Evolutionary conservation across 2,113 vertebrate species (phyloP), one percentile per base, ranked within the genome.

Genomic region (Candoia aspera): DNA sequence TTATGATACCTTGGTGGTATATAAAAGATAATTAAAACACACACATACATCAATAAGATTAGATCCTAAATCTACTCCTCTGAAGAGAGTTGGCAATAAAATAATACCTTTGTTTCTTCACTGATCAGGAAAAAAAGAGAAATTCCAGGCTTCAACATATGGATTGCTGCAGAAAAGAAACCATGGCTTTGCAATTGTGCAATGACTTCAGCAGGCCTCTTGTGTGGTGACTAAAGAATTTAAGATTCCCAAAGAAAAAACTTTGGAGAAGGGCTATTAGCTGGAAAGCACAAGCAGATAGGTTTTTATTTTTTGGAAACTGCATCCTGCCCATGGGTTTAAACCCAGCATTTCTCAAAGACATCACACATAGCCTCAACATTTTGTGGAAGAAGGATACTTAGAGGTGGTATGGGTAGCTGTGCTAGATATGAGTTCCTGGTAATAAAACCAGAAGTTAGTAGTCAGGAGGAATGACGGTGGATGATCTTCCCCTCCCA

Each of bases 271-370:
- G n/a, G 19, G 42, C 58, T n/a, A 37, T 87, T 57, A n/a, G 91
- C 83, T 68, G 54, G 60, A 59, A 33, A 59, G 73, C 12, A 59
- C 1, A 0, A 4, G n/a, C 26, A 42, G 21, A 42, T 10, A 59
- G 3, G 68, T 37, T 79, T 79, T 79, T 37, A 37, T 6, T 37
- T 79, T 79, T 79, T 21, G 68, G 33, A 37, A 79, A 79, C 37
- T 79, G 15, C n/a, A 79, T 42, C 9, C 53, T 26, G 17, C 4
- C 8, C 37, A 58, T 89, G 90, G 0, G 0, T 84, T 93, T 87
- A 84, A n/a, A 86, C 91, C 4, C 54, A 87, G 23, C 73, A 90
- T 19, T 92, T 91, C 88, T 86, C 90, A 95, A 58, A 90, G 91
- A 6, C 3, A 29, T 15, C 33, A 6, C 26, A 33, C 2, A 3